Percentiles rank a stretch among this genome's conserved stretches.
Conservation (phyloP, 2,797 vertebrate species). For the Malacoctenus gilli region DNA sequence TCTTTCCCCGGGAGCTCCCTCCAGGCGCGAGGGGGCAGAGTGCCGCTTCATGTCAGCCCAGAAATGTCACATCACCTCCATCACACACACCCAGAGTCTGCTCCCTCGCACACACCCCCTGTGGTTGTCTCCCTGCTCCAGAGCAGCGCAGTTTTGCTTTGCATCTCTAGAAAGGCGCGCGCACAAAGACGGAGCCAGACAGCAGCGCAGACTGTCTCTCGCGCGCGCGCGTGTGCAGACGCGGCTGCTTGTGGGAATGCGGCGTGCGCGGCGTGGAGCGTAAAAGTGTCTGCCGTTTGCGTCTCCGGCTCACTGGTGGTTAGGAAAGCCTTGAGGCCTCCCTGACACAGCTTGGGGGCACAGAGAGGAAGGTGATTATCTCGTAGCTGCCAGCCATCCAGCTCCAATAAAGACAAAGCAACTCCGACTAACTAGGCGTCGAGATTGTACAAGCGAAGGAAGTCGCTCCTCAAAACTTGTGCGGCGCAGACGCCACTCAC, state of each 20-base stretch:
- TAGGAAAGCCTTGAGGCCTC: constrained; percentile 72
- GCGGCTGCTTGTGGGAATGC: constrained; percentile 44
- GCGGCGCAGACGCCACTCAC: constrained; percentile 19
- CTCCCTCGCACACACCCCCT: constrained; percentile 23
- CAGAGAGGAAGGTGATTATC: constrained; percentile 83
- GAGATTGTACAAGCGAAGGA: constrained; percentile 5
- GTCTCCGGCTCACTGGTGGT: constrained; percentile 57
- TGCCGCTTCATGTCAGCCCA: constrained; percentile 77
- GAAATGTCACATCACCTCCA: constrained; percentile 75
- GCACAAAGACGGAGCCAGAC: constrained; percentile 37
- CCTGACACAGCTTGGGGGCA: constrained; percentile 76
- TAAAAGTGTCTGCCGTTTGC: constrained; percentile 59
- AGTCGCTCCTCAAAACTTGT: constrained; percentile 27
- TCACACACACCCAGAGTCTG: constrained; percentile 22
- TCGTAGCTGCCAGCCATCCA: constrained; percentile 82
- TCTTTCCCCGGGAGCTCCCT: constrained; percentile 75
- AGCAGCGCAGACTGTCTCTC: no score
- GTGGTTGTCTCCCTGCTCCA: constrained; percentile 42
- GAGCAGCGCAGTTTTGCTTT: constrained; percentile 57
- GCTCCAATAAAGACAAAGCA: constrained; percentile 70
- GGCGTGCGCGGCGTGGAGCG: constrained; percentile 59
- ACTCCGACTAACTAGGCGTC: constrained; percentile 60
- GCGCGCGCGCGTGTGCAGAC: constrained; percentile 14
- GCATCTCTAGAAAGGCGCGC: constrained; percentile 44
- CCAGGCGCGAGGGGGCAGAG: constrained; percentile 76